Evolutionary conservation across 2,888 invertebrate genomes (phyloP), one percentile per base, ranked within the genome.

Genomic region (Zygaena filipendulae): DNA sequence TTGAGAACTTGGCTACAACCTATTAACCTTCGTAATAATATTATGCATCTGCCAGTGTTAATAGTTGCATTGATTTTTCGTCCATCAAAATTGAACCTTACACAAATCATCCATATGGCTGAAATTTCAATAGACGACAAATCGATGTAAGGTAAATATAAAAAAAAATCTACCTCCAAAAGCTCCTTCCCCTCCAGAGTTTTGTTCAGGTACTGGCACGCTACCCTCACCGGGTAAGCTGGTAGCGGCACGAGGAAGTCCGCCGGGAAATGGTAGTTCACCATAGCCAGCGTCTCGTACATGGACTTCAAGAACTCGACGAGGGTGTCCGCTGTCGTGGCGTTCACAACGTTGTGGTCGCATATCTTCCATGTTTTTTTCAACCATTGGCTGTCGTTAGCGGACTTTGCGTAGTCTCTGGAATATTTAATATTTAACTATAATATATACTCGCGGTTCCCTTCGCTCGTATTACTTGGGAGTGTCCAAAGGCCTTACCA

Each of bases 231-330:
- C 0, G 97, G 97, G 66, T 92, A 83, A 0, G 87, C 92, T 0
- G 97, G 97, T 12, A 98, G 56, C 0, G 88, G 87, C 25, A 85
- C 82, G 26, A 98, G 69, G 61, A 98, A 98, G 48, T 86, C 84
- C 1, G 90, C 85, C 1, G 88, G 72, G 59, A 96, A 98, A 0
- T 98, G 97, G 64, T 98, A 99, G 72, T 99, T 91, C 9, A 90
- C 89, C 97, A 97, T 97, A 0, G 95, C 96, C 38, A 97, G 62
- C 47, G 90, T 88, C 5, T 83, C 84, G 58, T 91, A 93, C 40
- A 91, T 83, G 35, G 87, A 84, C 16, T 68, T 54, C 2, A 97
- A 63, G 83, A 89, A 96, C 21, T 84, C 82, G 38, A 90, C 79
- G 8, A 96, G 71, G 0, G 26, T 22, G 5, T 67, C 38, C 11